Conservation (phyloP, 2,888 invertebrate genomes). For the Lobophora halterata region DNA sequence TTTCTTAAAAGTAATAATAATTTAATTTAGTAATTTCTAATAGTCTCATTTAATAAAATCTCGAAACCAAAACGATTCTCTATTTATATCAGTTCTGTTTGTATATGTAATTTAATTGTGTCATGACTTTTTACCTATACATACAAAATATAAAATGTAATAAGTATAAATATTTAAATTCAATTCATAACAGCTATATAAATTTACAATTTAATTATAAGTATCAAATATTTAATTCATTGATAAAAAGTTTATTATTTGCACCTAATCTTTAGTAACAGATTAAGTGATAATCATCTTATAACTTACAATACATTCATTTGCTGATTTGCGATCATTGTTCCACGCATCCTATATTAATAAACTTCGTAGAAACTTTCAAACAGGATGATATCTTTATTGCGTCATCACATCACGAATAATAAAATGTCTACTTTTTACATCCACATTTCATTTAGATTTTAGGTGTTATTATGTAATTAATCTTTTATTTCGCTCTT, state of each 20-base stretch:
- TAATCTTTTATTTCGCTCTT: constrained; percentile 50
- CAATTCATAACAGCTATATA: constrained; percentile 61
- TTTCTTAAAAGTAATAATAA: constrained; percentile 66
- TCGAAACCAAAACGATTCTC: constrained; percentile 59
- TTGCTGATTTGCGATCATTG: no score
- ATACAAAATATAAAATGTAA: constrained; percentile 66
- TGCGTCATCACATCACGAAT: constrained; percentile 45
- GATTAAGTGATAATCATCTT: no score
- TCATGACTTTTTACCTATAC: constrained; percentile 52
- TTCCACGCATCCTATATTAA: no score
- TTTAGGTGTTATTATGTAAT: constrained; percentile 47
- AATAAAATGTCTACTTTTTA: constrained; percentile 39
- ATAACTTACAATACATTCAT: no score
- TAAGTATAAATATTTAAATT: constrained; percentile 37
- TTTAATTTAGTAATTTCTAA: constrained; percentile 71
- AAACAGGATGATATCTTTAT: constrained; percentile 35
- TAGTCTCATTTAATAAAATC: constrained; percentile 69
- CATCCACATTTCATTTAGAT: constrained; percentile 53
- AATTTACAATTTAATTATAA: no score
- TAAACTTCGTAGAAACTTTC: no score
- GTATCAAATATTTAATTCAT: no score
- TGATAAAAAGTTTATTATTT: no score
- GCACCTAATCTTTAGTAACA: no score
- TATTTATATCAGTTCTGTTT: constrained; percentile 60
- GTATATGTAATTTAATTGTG: constrained; percentile 39